Evolutionary conservation across 2,888 invertebrate species (phyloP).

Genomic region (Malachius bipustulatus): DNA sequence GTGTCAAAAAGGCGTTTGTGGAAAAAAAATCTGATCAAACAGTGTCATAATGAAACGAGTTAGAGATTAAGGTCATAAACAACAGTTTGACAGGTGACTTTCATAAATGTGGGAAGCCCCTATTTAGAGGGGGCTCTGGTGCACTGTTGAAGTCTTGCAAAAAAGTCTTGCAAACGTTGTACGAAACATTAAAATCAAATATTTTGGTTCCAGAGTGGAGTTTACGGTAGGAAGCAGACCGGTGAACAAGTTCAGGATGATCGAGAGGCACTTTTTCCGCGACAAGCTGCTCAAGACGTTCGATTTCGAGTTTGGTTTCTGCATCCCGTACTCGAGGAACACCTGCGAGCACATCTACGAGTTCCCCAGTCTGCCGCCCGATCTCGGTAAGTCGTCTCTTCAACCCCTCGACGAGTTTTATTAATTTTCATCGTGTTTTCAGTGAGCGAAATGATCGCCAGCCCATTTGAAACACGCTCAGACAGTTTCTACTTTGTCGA

Average conservation of each 20-base stretch:
- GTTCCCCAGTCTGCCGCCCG: constrained; percentile 79
- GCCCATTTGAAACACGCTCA: constrained; percentile 93
- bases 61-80: too few species aligned
- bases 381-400: constrained; percentile 65
- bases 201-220: constrained; percentile 62
- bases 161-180: too few species aligned
- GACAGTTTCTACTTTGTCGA: constrained; percentile 99
- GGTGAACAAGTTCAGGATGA: constrained; percentile 95
- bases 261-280: constrained; percentile 92
- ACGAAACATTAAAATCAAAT: too few species aligned
- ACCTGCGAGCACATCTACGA: constrained; percentile 99
- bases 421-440: too few species aligned
- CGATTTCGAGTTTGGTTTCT: constrained; percentile 99
- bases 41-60: too few species aligned
- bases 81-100: too few species aligned
- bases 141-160: too few species aligned
- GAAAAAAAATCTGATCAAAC: too few species aligned
- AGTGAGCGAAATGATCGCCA: constrained; percentile 94
- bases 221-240: constrained; percentile 89
- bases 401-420: too few species aligned
- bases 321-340: constrained; percentile 94
- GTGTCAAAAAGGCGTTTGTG: too few species aligned
- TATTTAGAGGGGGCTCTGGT: too few species aligned
- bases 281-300: constrained; percentile 91
- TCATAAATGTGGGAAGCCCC: too few species aligned